Percentiles rank a stretch among this genome's conserved stretches.
phyloP scores from a whole-genome alignment of 2,113 vertebrate genomes.

The Passerina amoena region DNA sequence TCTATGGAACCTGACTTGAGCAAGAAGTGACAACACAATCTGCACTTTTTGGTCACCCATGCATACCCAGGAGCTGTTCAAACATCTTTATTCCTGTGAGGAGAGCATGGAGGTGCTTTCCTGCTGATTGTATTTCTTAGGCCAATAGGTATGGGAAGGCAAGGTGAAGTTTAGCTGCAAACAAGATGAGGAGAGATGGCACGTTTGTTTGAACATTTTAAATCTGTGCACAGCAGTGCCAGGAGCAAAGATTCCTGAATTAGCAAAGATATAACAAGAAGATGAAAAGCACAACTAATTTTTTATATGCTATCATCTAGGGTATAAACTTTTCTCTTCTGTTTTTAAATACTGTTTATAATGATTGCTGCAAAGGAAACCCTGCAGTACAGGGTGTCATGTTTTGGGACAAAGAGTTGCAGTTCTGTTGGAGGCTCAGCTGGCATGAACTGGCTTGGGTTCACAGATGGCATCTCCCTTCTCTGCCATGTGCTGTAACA shows the following conservation, averaged over 20 bases:
- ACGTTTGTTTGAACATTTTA: background rate
- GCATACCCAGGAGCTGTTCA: background rate
- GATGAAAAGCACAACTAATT: background rate
- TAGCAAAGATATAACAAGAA: background rate
- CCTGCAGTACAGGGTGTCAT: background rate
- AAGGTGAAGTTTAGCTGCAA: background rate
- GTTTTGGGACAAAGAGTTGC: background rate
- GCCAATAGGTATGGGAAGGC: background rate
- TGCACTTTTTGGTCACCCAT: background rate
- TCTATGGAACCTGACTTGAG: constrained; percentile 1
- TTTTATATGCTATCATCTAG: background rate
- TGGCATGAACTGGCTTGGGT: background rate
- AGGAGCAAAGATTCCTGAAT: background rate
- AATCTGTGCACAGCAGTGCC: background rate
- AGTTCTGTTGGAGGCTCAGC: background rate
- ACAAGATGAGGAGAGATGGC: background rate
- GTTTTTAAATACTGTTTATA: background rate
- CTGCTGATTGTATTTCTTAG: background rate
- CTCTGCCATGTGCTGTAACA: background rate
- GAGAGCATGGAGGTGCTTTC: background rate
- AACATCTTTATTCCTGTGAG: background rate
- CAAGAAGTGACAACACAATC: background rate
- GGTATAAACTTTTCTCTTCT: background rate
- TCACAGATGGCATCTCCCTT: background rate
- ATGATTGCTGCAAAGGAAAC: background rate